phyloP scores from a whole-genome alignment of 64 coral and sea anemone species.

The Actinia tenebrosa region DNA sequence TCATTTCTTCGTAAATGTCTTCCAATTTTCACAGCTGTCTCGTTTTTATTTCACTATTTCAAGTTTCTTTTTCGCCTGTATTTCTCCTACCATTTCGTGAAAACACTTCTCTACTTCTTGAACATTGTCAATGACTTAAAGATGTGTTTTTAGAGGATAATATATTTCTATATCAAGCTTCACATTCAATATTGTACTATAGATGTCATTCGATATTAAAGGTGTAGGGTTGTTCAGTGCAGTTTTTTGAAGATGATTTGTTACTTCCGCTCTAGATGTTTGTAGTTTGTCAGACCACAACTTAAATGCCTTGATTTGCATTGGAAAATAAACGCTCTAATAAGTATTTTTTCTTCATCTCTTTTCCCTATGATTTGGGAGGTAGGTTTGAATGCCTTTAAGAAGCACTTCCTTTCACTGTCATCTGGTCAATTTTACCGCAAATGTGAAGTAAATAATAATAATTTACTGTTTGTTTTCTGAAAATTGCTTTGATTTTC shows the following conservation, averaged over 20 bases:
- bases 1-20: background rate
- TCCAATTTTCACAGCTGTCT: background rate
- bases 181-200: background rate
- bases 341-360: background rate
- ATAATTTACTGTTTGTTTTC: background rate
- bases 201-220: background rate
- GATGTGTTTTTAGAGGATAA: background rate
- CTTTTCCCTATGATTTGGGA: background rate
- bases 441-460: background rate
- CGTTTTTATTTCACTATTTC: background rate
- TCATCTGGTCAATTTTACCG: background rate
- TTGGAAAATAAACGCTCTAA: background rate
- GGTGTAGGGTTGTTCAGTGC: background rate
- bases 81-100: background rate
- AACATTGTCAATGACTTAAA: background rate
- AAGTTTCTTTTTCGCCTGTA: background rate
- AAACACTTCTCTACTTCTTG: background rate
- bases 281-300: background rate
- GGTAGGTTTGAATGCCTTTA: background rate
- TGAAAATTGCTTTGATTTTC: background rate
- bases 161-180: too few species aligned
- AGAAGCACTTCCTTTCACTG: background rate
- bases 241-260: background rate
- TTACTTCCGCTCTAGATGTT: conserved; percentile 15
- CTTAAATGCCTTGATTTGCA: conserved; percentile 15